Evolutionary conservation across 2,888 invertebrate genomes (phyloP).

Genomic region (Rhorus exstirpatorius): DNA sequence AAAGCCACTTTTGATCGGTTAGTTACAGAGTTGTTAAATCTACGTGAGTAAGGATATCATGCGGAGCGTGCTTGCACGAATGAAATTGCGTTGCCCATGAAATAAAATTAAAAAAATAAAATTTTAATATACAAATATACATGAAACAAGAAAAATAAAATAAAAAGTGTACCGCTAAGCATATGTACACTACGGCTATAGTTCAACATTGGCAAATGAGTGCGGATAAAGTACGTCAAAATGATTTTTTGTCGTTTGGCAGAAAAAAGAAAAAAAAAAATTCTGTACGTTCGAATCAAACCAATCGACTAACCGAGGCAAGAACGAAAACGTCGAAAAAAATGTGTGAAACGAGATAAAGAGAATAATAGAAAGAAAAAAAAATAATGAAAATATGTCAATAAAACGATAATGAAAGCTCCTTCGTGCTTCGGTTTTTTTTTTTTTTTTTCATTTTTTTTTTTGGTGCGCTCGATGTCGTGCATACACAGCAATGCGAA

Average conservation of each 20-base stretch:
- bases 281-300: conserved; percentile 46
- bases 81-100: conserved; percentile 61
- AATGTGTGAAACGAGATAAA: conserved; percentile 1
- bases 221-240: conserved; percentile 55
- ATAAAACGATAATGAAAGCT: conserved; percentile 42
- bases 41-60: conserved; percentile 66
- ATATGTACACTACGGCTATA: conserved; percentile 65
- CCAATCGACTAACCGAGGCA: conserved; percentile 65
- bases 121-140: conserved; percentile 40
- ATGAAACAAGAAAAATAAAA: conserved; percentile 28
- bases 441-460: too few relatives aligned
- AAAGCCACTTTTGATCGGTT: conserved; percentile 62
- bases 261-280: conserved; percentile 46
- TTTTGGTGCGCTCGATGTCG: conserved; percentile 65
- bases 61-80: conserved; percentile 66
- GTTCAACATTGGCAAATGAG: conserved; percentile 43
- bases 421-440: too few relatives aligned
- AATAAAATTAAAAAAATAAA: conserved; percentile 27
- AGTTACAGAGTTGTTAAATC: conserved; percentile 61
- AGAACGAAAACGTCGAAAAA: conserved; percentile 49
- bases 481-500: conserved; percentile 68
- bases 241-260: conserved; percentile 34
- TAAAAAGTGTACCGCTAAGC: conserved; percentile 60
- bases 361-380: conserved; percentile 19
- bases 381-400: conserved; percentile 11